Evolutionary conservation across 2,797 vertebrate genomes (phyloP).

Genomic region (Bradypus variegatus): DNA sequence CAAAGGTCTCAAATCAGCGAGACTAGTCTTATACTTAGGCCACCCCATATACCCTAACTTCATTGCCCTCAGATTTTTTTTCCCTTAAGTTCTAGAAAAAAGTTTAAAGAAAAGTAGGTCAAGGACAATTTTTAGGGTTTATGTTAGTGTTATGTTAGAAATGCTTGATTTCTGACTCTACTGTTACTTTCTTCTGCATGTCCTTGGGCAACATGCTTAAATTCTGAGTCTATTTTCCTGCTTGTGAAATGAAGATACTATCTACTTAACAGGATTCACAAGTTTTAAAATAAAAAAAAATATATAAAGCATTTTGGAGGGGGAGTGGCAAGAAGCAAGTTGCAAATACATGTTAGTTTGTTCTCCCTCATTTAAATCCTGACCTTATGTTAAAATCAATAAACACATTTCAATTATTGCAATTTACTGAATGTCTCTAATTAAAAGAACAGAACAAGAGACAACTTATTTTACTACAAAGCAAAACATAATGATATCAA

Average conservation of each 20-base stretch:
- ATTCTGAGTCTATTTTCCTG: not conserved
- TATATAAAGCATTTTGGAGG: conserved; percentile 18
- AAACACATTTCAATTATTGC: conserved; percentile 18
- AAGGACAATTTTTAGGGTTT: not conserved
- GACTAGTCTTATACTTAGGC: not conserved
- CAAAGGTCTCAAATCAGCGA: not conserved
- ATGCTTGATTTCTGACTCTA: conserved; percentile 14
- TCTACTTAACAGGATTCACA: conserved; percentile 24
- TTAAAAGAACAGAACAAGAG: conserved; percentile 3
- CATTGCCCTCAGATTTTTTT: not conserved
- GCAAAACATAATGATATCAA: not conserved
- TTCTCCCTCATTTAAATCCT: conserved; percentile 15
- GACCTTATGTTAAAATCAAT: conserved; percentile 16
- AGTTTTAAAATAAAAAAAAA: conserved; percentile 27
- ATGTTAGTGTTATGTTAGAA: not conserved
- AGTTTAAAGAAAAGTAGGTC: not conserved
- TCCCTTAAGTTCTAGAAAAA: not conserved
- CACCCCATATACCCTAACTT: not conserved
- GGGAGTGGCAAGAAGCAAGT: not conserved
- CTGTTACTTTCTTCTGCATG: not conserved
- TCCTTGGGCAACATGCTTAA: conserved; percentile 16
- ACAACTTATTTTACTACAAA: conserved; percentile 13
- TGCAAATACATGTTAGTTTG: conserved; percentile 11
- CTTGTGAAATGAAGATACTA: conserved; percentile 25
- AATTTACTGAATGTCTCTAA: conserved; percentile 3